Conservation (phyloP, 2,797 vertebrate species). For the Sebastiscus albofasciatus region DNA sequence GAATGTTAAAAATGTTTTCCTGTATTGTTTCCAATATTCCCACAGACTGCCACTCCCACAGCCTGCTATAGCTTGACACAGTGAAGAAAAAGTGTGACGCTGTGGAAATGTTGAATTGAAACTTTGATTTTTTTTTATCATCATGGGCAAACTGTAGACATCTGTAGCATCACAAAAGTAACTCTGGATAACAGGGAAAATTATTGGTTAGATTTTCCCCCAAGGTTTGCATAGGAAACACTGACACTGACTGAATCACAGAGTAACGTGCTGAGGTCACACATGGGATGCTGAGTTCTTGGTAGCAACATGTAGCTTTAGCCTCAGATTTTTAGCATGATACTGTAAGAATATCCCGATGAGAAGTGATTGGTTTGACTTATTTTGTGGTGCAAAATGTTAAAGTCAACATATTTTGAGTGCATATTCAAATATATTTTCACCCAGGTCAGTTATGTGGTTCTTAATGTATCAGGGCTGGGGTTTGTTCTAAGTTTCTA, state of each 20-base stretch:
- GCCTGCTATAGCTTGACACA: neutral
- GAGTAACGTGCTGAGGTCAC: neutral
- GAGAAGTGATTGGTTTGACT: neutral
- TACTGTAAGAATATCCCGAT: neutral
- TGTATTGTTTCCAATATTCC: neutral
- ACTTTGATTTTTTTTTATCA: neutral
- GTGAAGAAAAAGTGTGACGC: neutral
- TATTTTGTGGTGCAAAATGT: slow-evolving; percentile 6
- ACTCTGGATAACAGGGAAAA: neutral
- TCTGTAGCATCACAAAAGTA: neutral
- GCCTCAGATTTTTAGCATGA: neutral
- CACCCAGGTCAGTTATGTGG: slow-evolving; percentile 29
- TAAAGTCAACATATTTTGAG: slow-evolving; percentile 32
- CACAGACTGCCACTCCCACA: neutral
- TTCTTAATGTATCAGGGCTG: slow-evolving; percentile 13
- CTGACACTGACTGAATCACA: neutral
- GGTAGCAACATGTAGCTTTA: neutral
- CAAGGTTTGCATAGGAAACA: neutral
- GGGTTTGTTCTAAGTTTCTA: neutral
- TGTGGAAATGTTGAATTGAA: neutral
- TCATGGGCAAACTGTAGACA: neutral
- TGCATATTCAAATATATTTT: slow-evolving; percentile 43
- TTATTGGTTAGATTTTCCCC: neutral
- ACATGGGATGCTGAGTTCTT: neutral
- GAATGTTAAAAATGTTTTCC: neutral